These are phyloP conservation scores for Penaeus monodon DNA, from an alignment of 2,888 invertebrate genomes.

Conservation along the genomic window DNA sequence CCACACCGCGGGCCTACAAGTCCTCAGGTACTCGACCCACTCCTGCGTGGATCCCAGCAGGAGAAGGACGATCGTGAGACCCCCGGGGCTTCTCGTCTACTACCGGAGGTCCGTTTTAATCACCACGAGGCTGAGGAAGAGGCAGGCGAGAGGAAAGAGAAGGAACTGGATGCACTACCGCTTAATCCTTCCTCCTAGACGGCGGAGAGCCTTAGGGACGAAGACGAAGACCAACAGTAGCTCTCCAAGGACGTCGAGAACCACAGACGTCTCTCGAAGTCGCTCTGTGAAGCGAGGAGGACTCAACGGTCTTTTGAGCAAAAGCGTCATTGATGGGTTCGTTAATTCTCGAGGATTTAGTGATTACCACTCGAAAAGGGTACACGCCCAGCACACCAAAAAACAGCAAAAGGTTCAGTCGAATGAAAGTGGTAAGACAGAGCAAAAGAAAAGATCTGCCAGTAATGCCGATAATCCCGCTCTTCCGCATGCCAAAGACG, in stretches of 20 bases:
- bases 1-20: background rate
- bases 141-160: background rate
- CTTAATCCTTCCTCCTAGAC: constrained; percentile 20
- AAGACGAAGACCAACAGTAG: background rate
- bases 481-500: too few species aligned
- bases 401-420: too few species aligned
- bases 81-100: constrained; percentile 45
- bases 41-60: constrained; percentile 34
- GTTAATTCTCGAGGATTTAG: too few species aligned
- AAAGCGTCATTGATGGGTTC: too few species aligned
- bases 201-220: background rate
- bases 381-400: too few species aligned
- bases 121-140: constrained; percentile 32
- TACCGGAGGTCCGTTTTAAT: constrained; percentile 29
- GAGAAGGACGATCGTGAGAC: constrained; percentile 24
- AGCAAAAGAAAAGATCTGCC: too few species aligned
- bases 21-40: constrained; percentile 48
- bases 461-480: too few species aligned
- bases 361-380: too few species aligned
- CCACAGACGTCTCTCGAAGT: too few species aligned
- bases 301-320: too few species aligned
- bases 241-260: background rate
- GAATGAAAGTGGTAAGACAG: too few species aligned
- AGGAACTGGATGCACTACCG: background rate
- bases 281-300: too few species aligned